These are phyloP conservation scores for Thamnophis elegans DNA, from an alignment of 2,797 vertebrate species.

Conservation along the genomic window DNA sequence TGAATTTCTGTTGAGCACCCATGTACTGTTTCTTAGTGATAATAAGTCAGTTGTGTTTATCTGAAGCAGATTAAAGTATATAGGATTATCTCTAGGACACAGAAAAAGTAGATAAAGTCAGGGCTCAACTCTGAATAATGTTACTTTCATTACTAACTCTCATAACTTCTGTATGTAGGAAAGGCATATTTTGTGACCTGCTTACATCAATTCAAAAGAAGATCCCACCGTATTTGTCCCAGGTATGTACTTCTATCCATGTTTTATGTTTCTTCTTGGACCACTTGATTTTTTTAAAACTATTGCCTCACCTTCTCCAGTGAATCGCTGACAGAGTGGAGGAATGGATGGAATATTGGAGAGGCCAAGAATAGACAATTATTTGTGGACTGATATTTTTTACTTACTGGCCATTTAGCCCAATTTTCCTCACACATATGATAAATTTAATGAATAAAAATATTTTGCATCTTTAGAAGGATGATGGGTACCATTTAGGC, in stretches of 20 bases:
- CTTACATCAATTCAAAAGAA: neutral
- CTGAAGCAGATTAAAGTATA: constrained; percentile 6
- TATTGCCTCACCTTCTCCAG: neutral
- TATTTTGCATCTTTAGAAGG: neutral
- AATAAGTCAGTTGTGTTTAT: neutral
- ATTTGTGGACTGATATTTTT: neutral
- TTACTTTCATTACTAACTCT: neutral
- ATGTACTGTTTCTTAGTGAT: constrained; percentile 5
- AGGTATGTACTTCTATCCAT: neutral
- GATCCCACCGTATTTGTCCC: neutral
- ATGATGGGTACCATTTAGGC: neutral
- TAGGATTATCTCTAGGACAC: constrained; percentile 27
- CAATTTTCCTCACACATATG: neutral
- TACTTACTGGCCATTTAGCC: neutral
- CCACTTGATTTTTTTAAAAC: neutral
- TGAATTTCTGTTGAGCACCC: neutral
- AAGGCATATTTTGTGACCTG: neutral
- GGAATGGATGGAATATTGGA: neutral
- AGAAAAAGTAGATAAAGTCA: neutral
- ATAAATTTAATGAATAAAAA: neutral
- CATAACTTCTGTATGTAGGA: neutral
- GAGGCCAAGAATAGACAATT: neutral
- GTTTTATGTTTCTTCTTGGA: neutral
- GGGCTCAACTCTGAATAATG: neutral
- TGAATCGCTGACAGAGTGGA: neutral